These are phyloP conservation scores for Huso huso DNA, from an alignment of 2,797 vertebrate species.

Conservation along the genomic window DNA sequence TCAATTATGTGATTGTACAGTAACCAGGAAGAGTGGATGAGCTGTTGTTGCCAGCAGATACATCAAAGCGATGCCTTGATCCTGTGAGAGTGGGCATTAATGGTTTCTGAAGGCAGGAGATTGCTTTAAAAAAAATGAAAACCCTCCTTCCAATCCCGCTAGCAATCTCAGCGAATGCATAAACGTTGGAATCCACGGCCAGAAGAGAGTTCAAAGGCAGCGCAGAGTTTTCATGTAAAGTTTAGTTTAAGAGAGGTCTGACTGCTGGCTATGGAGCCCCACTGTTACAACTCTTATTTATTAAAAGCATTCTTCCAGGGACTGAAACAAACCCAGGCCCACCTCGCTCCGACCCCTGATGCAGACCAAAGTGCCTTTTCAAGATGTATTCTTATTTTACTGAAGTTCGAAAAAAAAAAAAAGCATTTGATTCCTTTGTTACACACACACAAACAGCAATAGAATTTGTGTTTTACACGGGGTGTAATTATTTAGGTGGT, in stretches of 20 bases:
- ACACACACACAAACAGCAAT: no score
- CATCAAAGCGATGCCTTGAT: conserved; percentile 93
- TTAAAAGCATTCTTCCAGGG: conserved; percentile 54
- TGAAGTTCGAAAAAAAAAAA: no score
- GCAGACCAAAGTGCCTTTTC: conserved; percentile 16
- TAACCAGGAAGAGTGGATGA: conserved; percentile 68
- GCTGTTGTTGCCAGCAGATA: conserved; percentile 87
- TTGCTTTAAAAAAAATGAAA: conserved; percentile 78
- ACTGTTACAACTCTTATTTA: conserved; percentile 68
- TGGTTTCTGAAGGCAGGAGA: conserved; percentile 93
- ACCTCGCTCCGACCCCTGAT: conserved; percentile 32
- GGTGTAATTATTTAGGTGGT: no score
- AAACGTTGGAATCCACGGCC: conserved; percentile 73
- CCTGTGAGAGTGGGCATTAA: conserved; percentile 92
- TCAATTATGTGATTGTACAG: conserved; percentile 92
- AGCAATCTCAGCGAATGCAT: conserved; percentile 81
- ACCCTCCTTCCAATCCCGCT: conserved; percentile 74
- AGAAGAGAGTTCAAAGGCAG: conserved; percentile 62
- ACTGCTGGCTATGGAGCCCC: conserved; percentile 55
- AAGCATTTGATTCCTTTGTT: no score
- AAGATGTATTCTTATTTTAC: no score
- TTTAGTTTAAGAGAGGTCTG: conserved; percentile 62
- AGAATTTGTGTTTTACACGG: no score
- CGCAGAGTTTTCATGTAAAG: conserved; percentile 67
- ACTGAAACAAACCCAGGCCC: conserved; percentile 1